These are phyloP conservation scores for Limosa lapponica DNA, from an alignment of 2,797 vertebrate genomes.

Conservation along the genomic window DNA sequence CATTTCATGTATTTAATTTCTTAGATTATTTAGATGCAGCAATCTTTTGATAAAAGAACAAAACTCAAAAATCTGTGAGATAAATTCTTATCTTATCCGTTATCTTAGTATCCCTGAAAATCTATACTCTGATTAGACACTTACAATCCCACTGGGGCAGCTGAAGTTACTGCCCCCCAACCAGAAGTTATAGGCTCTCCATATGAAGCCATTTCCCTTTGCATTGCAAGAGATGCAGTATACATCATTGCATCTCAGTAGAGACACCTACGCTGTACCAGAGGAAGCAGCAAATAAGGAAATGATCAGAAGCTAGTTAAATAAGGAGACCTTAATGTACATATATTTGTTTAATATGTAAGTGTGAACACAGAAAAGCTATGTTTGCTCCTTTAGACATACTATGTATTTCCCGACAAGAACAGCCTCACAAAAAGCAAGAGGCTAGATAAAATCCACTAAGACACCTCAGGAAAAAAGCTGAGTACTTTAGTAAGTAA, in stretches of 20 bases:
- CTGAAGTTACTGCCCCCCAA: not conserved
- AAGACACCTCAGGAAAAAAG: not conserved
- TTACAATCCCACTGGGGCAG: not conserved
- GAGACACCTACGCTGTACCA: not conserved
- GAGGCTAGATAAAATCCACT: not conserved
- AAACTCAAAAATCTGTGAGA: not conserved
- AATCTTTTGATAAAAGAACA: not conserved
- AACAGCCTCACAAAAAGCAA: not conserved
- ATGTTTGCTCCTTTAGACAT: not conserved
- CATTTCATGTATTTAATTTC: no score
- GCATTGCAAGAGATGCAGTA: not conserved
- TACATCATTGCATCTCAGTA: not conserved
- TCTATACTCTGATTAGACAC: not conserved
- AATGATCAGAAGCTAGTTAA: not conserved
- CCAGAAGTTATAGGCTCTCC: not conserved
- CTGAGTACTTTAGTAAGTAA: not conserved
- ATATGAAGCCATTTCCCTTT: not conserved
- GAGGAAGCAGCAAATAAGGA: not conserved
- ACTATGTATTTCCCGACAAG: not conserved
- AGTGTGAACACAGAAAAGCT: not conserved
- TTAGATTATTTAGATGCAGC: not conserved
- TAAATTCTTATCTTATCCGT: not conserved
- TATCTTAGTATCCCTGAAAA: not conserved
- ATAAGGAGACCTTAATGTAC: not conserved
- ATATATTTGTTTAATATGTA: rapidly evolving